Conservation (phyloP, 2,113 vertebrate species). For the Eulemur rufifrons region DNA sequence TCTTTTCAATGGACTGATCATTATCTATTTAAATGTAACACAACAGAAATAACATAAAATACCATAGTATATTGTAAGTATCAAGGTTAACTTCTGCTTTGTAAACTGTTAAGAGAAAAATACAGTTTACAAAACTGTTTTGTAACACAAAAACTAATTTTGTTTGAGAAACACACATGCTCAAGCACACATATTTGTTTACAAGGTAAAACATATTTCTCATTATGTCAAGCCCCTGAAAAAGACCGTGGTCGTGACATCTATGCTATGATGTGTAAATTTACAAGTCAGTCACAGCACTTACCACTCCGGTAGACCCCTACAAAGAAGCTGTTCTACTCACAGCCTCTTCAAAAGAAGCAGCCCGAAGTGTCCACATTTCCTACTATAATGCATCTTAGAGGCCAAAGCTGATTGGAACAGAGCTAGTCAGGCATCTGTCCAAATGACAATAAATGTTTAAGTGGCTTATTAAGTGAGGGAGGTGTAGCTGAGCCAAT, state of each 20-base stretch:
- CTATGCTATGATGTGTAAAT: background rate
- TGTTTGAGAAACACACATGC: background rate
- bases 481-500: background rate
- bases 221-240: background rate
- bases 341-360: background rate
- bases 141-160: too few species aligned
- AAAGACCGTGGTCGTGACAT: background rate
- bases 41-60: background rate
- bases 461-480: background rate
- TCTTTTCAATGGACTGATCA: background rate
- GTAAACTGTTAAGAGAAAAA: background rate
- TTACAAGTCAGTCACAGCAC: background rate
- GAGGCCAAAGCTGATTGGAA: background rate
- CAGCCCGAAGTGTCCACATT: background rate
- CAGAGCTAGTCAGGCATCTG: background rate
- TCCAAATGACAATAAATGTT: background rate
- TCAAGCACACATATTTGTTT: background rate
- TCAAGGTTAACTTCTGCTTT: background rate
- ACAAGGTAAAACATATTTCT: background rate
- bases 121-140: too few species aligned
- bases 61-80: too few species aligned
- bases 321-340: background rate
- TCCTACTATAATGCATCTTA: background rate
- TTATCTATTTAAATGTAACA: background rate
- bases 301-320: background rate